Evolutionary conservation across 2,113 vertebrate species (phyloP).

Genomic region (Promerops cafer): DNA sequence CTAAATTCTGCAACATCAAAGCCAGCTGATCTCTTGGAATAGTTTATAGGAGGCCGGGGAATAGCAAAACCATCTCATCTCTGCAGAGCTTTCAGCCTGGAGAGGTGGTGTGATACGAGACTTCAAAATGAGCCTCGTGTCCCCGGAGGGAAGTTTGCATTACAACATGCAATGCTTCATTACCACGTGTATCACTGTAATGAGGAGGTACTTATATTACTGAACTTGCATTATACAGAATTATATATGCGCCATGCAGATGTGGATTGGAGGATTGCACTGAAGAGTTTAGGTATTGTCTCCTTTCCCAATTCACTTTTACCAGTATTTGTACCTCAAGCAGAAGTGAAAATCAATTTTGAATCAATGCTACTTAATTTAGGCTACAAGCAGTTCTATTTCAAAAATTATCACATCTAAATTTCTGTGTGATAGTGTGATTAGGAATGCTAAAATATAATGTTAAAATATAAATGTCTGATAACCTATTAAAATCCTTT

Average conservation of each 20-base stretch:
- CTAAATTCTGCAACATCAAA: conserved; percentile 33
- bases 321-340: not conserved
- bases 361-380: not conserved
- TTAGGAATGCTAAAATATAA: not conserved
- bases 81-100: not conserved
- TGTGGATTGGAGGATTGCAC: not conserved
- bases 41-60: not conserved
- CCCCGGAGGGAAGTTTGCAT: conserved; percentile 7
- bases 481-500: conserved; percentile 43
- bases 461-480: not conserved
- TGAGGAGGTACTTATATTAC: not conserved
- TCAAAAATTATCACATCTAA: not conserved
- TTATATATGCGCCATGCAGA: not conserved
- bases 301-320: not conserved
- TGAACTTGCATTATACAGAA: not conserved
- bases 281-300: not conserved
- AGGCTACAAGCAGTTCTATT: not conserved
- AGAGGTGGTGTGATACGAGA: not conserved
- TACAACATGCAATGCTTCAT: conserved; percentile 28
- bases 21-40: not conserved
- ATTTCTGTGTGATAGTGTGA: not conserved
- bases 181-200: conserved; percentile 38
- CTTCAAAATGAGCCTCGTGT: not conserved
- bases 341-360: not conserved
- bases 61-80: not conserved